Conservation (phyloP, 2,113 vertebrate species). For the Ciconia maguari region DNA sequence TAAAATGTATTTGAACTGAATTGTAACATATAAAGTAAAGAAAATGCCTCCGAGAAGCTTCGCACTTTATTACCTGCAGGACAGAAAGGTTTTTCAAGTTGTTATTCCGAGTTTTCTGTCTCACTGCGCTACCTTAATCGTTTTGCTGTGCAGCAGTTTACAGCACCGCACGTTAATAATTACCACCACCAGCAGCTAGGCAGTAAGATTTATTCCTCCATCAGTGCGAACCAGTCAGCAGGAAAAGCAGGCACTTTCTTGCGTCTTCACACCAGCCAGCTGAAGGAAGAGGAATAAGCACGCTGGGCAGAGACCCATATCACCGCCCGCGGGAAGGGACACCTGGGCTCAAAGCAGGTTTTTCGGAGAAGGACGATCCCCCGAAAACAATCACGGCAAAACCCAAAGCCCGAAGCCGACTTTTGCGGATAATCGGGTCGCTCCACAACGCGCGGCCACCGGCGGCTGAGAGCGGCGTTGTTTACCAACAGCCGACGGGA, state of each 20-base stretch:
- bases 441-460: background rate
- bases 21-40: rapidly evolving
- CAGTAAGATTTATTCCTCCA: background rate
- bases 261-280: background rate
- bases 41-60: background rate
- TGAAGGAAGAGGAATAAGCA: background rate
- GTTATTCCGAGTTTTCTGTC: background rate
- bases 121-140: background rate
- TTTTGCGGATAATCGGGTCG: background rate
- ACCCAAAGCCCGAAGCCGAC: background rate
- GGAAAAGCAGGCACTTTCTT: background rate
- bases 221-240: rapidly evolving
- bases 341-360: background rate
- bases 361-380: background rate
- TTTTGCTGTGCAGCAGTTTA: background rate
- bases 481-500: background rate
- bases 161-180: background rate
- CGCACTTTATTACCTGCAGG: background rate
- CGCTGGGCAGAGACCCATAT: background rate
- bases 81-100: background rate
- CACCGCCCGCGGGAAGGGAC: background rate
- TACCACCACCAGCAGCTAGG: background rate
- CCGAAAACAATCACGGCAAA: background rate
- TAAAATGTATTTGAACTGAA: background rate
- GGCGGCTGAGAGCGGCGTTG: background rate